Conservation (phyloP, 1,140 invertebrate genomes). For the Choristoneura fumiferana region DNA sequence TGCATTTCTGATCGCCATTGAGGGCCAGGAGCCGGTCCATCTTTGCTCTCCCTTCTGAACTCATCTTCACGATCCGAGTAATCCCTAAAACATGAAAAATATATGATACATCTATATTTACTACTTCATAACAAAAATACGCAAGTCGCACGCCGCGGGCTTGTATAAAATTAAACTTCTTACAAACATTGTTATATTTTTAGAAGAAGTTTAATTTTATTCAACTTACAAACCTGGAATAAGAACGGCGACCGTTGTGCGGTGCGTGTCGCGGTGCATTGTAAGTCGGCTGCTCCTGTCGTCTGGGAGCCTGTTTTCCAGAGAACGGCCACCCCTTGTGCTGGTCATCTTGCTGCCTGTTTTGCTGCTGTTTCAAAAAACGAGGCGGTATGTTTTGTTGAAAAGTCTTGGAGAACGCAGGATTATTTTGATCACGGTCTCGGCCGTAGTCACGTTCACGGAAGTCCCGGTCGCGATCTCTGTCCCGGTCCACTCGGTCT, state of each 20-base stretch:
- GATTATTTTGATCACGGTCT: slow-evolving; percentile 54
- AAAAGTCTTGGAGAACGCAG: slow-evolving; percentile 85
- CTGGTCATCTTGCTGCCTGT: slow-evolving; percentile 64
- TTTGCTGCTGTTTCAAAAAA: slow-evolving; percentile 88
- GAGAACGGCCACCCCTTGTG: slow-evolving; percentile 65
- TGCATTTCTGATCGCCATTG: slow-evolving; percentile 75
- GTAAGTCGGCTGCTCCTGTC: slow-evolving; percentile 62
- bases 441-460: slow-evolving; percentile 44
- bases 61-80: slow-evolving; percentile 74
- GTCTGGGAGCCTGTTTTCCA: slow-evolving; percentile 65
- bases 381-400: slow-evolving; percentile 90
- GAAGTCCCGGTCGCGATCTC: slow-evolving; percentile 51
- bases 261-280: slow-evolving; percentile 60
- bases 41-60: slow-evolving; percentile 60
- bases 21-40: slow-evolving; percentile 61
- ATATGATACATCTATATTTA: not conserved
- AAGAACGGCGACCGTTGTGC: slow-evolving; percentile 65
- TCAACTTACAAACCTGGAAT: slow-evolving; percentile 55
- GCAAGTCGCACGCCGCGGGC: too few relatives aligned
- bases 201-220: too few relatives aligned
- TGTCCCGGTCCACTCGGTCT: slow-evolving; percentile 45
- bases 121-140: slow-evolving; percentile 2
- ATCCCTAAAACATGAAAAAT: slow-evolving; percentile 51
- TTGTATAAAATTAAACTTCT: too few relatives aligned
- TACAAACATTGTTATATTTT: too few relatives aligned